These are phyloP conservation scores for Pogonomyrmex barbatus DNA, from an alignment of 1,140 invertebrate genomes.

Conservation along the genomic window DNA sequence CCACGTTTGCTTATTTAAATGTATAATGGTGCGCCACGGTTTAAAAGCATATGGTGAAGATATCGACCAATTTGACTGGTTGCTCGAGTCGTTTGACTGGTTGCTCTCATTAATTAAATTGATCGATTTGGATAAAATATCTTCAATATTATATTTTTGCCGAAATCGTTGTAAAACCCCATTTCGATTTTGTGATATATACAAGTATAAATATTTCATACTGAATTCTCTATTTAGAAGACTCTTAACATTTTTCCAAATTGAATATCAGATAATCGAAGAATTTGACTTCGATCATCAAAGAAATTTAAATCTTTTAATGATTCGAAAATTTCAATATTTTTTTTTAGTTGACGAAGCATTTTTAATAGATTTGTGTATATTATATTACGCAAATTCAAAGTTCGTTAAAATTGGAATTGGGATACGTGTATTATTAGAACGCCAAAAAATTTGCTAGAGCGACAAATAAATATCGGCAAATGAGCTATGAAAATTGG, in stretches of 20 bases:
- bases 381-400: too few species aligned
- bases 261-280: neutral
- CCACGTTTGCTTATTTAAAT: neutral
- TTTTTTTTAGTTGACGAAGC: neutral
- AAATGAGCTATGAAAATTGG: too few species aligned
- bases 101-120: neutral
- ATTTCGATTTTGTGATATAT: slow-evolving; percentile 3
- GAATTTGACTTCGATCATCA: neutral
- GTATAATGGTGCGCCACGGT: neutral
- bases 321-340: neutral
- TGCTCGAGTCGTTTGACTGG: neutral
- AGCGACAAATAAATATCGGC: too few species aligned
- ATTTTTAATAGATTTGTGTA: slow-evolving; percentile 18
- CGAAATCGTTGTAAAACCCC: neutral
- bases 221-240: neutral
- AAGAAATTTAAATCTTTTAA: slow-evolving; percentile 8
- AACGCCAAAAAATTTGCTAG: too few species aligned
- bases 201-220: slow-evolving; percentile 24
- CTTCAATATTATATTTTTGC: neutral
- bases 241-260: slow-evolving; percentile 6
- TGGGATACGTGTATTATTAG: too few species aligned
- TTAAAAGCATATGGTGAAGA: neutral
- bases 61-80: slow-evolving; percentile 8
- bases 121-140: neutral
- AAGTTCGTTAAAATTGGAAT: too few species aligned